phyloP scores from a whole-genome alignment of 2,888 invertebrate species.

The Norana najaformis region DNA sequence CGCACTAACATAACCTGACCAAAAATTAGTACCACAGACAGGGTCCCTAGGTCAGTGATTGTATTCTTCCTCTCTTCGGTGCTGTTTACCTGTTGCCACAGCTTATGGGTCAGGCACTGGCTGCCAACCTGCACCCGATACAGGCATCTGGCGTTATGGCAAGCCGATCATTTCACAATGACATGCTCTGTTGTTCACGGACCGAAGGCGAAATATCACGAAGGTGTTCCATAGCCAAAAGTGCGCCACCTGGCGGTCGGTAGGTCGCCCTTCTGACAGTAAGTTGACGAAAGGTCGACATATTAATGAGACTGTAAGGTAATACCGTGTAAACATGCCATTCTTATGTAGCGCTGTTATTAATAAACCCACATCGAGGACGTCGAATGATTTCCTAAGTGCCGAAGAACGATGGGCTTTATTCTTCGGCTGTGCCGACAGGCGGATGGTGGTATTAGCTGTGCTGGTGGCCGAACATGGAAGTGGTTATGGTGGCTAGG shows the following conservation, averaged over 20 bases:
- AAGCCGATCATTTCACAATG: background rate
- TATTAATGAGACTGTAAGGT: conserved; percentile 10
- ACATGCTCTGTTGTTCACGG: background rate
- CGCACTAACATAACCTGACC: too few relatives aligned
- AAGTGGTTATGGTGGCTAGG: background rate
- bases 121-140: background rate
- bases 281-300: conserved; percentile 14
- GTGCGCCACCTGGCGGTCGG: background rate
- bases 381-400: background rate
- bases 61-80: background rate
- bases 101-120: background rate
- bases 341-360: background rate
- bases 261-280: background rate
- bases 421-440: background rate
- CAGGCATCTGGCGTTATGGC: background rate
- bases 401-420: background rate
- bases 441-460: background rate
- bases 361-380: background rate
- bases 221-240: background rate
- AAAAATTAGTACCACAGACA: too few relatives aligned
- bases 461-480: background rate
- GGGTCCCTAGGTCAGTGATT: too few relatives aligned
- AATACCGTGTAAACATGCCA: background rate
- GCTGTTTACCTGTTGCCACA: background rate
- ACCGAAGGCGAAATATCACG: background rate